phyloP scores from a whole-genome alignment of 2,113 vertebrate genomes.

The Pandion haliaetus region DNA sequence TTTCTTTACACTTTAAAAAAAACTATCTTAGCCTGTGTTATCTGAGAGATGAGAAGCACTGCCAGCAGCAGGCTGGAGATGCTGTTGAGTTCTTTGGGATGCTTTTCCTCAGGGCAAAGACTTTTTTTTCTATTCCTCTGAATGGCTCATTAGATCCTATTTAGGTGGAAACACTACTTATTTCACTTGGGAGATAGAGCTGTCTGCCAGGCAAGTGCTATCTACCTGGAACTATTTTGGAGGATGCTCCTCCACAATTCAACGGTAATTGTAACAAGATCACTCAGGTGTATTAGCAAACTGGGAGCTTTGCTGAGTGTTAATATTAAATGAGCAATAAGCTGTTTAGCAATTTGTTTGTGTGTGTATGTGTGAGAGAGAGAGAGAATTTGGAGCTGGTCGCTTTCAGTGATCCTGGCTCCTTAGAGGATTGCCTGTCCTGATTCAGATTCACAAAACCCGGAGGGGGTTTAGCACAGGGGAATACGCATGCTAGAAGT shows the following conservation, averaged over 20 bases:
- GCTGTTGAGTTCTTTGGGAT: background rate
- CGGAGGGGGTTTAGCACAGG: background rate
- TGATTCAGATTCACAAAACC: background rate
- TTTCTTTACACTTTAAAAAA: background rate
- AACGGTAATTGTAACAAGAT: background rate
- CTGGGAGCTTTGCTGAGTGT: background rate
- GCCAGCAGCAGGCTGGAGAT: background rate
- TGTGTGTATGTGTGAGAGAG: no score
- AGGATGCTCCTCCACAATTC: background rate
- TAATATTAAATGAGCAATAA: slow-evolving; percentile 11
- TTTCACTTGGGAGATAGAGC: background rate
- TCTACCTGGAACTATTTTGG: background rate
- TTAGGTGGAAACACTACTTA: slow-evolving; percentile 12
- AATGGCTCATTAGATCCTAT: slow-evolving; percentile 24
- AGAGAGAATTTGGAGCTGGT: background rate
- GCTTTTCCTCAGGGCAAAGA: background rate
- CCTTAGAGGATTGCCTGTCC: background rate
- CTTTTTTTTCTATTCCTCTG: background rate
- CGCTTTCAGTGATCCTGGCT: background rate
- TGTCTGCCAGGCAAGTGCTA: background rate
- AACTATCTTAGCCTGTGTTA: background rate
- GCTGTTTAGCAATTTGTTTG: background rate
- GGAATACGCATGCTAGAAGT: background rate
- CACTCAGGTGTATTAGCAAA: background rate
- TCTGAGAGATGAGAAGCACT: background rate